phyloP scores from a whole-genome alignment of 2,113 vertebrate genomes.

The Platysternon megacephalum region DNA sequence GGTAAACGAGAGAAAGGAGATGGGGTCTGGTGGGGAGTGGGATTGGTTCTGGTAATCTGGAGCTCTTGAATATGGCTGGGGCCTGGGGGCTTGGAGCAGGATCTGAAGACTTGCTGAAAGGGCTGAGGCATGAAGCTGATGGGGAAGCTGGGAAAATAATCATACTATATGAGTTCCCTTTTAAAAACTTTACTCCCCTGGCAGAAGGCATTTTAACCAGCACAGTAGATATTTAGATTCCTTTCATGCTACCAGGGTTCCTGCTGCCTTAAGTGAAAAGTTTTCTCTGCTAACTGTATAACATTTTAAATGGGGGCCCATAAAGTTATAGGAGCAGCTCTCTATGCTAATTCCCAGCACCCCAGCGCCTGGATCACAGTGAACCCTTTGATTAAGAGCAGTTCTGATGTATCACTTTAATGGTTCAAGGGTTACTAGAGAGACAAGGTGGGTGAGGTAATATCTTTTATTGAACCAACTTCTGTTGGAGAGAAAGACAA shows the following conservation, averaged over 20 bases:
- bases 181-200: accelerated
- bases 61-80: background rate
- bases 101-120: background rate
- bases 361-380: background rate
- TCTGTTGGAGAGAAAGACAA: background rate
- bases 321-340: background rate
- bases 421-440: background rate
- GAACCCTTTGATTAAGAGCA: background rate
- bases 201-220: background rate
- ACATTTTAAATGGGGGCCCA: background rate
- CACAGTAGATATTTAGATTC: background rate
- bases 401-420: background rate
- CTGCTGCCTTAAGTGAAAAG: background rate
- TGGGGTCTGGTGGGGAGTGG: background rate
- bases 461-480: background rate
- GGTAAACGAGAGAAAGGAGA: background rate
- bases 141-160: background rate
- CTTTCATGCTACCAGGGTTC: background rate
- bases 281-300: accelerated
- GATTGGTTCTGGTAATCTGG: background rate
- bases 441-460: background rate
- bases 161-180: accelerated
- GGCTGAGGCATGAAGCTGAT: accelerated
- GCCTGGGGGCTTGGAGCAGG: background rate
- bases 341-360: background rate